Conservation (phyloP, 2,888 invertebrate species). For the Sympetrum striolatum region DNA sequence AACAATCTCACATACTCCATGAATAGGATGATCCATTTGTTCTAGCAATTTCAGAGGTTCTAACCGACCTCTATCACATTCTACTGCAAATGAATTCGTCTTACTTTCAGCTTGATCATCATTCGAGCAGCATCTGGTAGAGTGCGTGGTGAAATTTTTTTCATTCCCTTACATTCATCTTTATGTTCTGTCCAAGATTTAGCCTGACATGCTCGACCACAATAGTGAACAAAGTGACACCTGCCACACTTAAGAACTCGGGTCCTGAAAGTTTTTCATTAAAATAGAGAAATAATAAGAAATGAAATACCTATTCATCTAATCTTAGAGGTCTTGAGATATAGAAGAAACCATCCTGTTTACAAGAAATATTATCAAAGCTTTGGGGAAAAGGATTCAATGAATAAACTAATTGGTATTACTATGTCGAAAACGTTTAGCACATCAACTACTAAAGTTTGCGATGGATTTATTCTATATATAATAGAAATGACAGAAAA, state of each 20-base stretch:
- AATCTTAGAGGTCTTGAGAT: not conserved
- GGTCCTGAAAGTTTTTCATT: constrained; percentile 63
- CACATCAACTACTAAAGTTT: no score
- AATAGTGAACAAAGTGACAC: constrained; percentile 85
- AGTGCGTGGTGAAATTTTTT: constrained; percentile 72
- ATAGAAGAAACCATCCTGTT: not conserved
- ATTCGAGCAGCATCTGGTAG: constrained; percentile 85
- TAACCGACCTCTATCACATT: no score
- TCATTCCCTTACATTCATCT: constrained; percentile 80
- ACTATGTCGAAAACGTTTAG: no score
- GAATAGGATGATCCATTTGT: not conserved
- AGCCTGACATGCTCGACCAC: constrained; percentile 80
- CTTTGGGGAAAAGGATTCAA: not conserved
- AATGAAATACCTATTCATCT: not conserved
- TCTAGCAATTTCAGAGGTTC: no score
- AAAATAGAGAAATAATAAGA: constrained; percentile 21
- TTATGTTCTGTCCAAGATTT: constrained; percentile 84
- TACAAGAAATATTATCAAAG: not conserved
- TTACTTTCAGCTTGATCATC: constrained; percentile 69
- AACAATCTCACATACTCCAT: not conserved
- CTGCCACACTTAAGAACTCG: constrained; percentile 81
- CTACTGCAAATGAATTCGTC: not conserved
- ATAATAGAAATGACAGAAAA: no score
- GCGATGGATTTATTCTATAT: no score
- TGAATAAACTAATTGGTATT: no score